A percentile compares a stretch with the other conserved stretches of the same genome.
Conservation (phyloP, 2,888 invertebrate genomes). For the Dynastes hyllus region DNA sequence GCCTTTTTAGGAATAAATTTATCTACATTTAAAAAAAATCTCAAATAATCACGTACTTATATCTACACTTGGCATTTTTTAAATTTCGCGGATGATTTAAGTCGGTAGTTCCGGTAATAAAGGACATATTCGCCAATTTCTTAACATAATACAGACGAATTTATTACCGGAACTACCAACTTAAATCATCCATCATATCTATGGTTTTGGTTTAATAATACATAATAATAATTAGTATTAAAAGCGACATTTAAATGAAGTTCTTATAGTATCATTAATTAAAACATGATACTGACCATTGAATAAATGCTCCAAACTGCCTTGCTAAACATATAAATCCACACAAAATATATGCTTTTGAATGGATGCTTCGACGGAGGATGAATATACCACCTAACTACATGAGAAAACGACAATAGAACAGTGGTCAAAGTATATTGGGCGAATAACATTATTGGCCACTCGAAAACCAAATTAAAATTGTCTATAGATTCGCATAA, state of each 20-base stretch:
- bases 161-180: too few relatives aligned
- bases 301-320: slow-evolving; percentile 21
- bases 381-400: slow-evolving; percentile 21
- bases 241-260: too few relatives aligned
- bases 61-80: too few relatives aligned
- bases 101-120: too few relatives aligned
- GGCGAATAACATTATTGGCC: slow-evolving; percentile 12
- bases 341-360: neutral
- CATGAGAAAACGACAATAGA: slow-evolving; percentile 14
- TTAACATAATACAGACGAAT: too few relatives aligned
- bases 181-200: too few relatives aligned
- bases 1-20: neutral
- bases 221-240: too few relatives aligned
- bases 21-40: neutral
- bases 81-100: too few relatives aligned
- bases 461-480: slow-evolving; percentile 36
- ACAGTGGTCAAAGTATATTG: slow-evolving; percentile 33
- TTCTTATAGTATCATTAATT: neutral
- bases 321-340: slow-evolving; percentile 2
- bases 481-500: slow-evolving; percentile 20
- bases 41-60: too few relatives aligned
- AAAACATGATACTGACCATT: slow-evolving; percentile 27
- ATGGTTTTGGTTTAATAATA: too few relatives aligned
- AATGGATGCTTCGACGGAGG: neutral
- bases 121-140: too few relatives aligned